These are phyloP conservation scores for Bergia puertoricense DNA, from an alignment of 92 coral and sea anemone genomes.

Conservation along the genomic window DNA sequence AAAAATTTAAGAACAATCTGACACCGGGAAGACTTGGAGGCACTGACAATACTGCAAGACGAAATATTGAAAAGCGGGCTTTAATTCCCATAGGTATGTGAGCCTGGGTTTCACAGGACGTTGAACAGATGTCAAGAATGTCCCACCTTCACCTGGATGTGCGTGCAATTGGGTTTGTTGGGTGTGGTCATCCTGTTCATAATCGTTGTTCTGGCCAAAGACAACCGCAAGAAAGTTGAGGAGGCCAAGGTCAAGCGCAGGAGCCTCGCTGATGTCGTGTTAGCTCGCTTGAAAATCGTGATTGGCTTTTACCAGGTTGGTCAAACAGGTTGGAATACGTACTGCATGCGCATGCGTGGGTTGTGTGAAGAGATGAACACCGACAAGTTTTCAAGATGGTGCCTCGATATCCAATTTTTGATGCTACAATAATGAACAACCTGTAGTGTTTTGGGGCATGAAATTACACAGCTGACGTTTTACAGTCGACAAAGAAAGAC, in stretches of 20 bases:
- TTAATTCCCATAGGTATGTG: conserved; percentile 11
- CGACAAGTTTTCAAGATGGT: not conserved
- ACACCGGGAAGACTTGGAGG: too few relatives aligned
- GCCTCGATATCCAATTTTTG: not conserved
- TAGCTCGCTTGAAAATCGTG: conserved; percentile 80
- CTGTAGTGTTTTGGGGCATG: too few relatives aligned
- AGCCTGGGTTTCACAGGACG: conserved; percentile 32
- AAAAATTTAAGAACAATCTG: too few relatives aligned
- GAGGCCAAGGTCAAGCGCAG: conserved; percentile 47
- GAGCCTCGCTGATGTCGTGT: conserved; percentile 71
- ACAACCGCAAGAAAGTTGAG: conserved; percentile 53
- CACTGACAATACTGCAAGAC: too few relatives aligned
- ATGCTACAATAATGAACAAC: too few relatives aligned
- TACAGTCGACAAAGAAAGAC: too few relatives aligned
- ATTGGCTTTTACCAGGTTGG: conserved; percentile 75
- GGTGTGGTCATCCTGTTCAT: conserved; percentile 51
- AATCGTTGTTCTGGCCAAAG: conserved; percentile 60
- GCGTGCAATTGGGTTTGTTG: conserved; percentile 53
- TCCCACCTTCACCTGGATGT: conserved; percentile 43
- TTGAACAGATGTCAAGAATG: conserved; percentile 31
- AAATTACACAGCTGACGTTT: too few relatives aligned
- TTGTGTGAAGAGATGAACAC: not conserved
- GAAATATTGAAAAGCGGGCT: too few relatives aligned
- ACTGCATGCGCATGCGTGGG: not conserved
- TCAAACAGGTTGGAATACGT: too few relatives aligned